Conservation (phyloP, 2,888 invertebrate genomes). For the Cryptocheilus praepositus region DNA sequence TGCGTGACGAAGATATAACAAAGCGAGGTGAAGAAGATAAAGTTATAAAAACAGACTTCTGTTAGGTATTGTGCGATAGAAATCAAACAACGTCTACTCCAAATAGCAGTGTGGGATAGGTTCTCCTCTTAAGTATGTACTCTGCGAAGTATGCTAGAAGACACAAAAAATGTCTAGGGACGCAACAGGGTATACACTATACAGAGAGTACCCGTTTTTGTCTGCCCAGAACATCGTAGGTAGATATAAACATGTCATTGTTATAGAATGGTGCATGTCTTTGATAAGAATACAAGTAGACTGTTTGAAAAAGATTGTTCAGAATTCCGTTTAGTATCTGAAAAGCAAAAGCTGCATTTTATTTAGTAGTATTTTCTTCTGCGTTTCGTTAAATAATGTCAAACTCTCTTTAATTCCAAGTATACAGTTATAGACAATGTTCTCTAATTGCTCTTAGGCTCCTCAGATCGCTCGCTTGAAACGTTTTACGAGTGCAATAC, state of each 20-base stretch:
- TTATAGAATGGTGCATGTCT: constrained; percentile 68
- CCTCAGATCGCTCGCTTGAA: no score
- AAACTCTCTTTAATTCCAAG: no score
- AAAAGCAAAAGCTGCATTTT: constrained; percentile 57
- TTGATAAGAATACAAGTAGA: constrained; percentile 66
- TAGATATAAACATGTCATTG: constrained; percentile 45
- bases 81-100: not conserved
- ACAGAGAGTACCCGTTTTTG: constrained; percentile 44
- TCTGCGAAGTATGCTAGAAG: constrained; percentile 7
- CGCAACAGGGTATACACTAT: constrained; percentile 42
- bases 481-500: no score
- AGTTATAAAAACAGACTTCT: no score
- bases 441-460: no score
- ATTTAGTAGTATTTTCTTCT: constrained; percentile 20
- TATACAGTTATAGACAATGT: no score
- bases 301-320: constrained; percentile 63
- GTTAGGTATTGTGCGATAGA: constrained; percentile 1
- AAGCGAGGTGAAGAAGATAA: no score
- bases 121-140: no score
- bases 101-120: not conserved
- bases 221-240: constrained; percentile 43
- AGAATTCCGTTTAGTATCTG: constrained; percentile 63
- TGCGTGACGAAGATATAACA: constrained; percentile 37
- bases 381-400: constrained; percentile 4
- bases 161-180: constrained; percentile 28